Evolutionary conservation across 2,888 invertebrate genomes (phyloP).

Genomic region (Malthinus flaveolus): DNA sequence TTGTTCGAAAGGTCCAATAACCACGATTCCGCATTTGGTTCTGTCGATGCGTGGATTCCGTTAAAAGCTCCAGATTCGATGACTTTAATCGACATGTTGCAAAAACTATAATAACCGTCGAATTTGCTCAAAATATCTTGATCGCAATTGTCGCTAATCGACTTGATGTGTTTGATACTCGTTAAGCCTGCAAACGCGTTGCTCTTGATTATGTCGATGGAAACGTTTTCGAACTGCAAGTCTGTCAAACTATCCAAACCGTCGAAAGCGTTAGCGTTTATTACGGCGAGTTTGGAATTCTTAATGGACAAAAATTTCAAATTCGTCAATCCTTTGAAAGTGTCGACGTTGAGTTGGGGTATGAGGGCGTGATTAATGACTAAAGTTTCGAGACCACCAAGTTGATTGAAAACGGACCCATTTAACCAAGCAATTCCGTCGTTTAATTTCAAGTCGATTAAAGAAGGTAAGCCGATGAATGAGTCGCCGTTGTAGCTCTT

Average conservation of each 20-base stretch:
- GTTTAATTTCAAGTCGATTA: conserved; percentile 3
- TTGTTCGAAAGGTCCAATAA: background rate
- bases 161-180: background rate
- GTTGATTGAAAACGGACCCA: conserved; percentile 1
- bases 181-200: background rate
- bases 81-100: background rate
- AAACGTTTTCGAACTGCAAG: background rate
- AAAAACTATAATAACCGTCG: background rate
- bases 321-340: conserved; percentile 8
- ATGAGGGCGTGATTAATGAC: background rate
- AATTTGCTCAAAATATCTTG: background rate
- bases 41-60: background rate
- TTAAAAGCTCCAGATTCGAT: background rate
- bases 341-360: background rate
- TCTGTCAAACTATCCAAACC: background rate
- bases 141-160: background rate
- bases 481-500: background rate
- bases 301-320: conserved; percentile 2
- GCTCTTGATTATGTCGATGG: conserved; percentile 6
- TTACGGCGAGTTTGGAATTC: background rate
- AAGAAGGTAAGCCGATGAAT: conserved; percentile 1
- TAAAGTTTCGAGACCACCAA: background rate
- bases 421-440: conserved; percentile 1
- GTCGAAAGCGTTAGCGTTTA: conserved; percentile 3
- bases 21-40: background rate